These are phyloP conservation scores for Catharus minimus DNA, from an alignment of 2,113 vertebrate genomes.

Conservation along the genomic window DNA sequence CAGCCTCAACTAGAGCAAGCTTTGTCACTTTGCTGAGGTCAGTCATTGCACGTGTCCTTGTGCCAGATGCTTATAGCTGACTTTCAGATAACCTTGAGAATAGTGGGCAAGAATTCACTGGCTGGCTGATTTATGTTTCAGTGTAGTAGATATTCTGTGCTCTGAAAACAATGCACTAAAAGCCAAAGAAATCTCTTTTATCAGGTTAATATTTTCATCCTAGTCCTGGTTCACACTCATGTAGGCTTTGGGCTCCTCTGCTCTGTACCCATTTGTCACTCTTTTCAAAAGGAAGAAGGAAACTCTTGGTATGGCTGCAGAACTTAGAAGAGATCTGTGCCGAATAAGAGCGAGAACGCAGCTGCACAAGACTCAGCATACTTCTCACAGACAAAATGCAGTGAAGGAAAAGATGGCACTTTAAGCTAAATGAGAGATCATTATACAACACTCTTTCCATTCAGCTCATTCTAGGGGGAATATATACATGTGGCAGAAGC, in stretches of 20 bases:
- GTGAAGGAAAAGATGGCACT: slow-evolving; percentile 25
- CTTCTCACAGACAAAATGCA: slow-evolving; percentile 26
- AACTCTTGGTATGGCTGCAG: slow-evolving; percentile 1
- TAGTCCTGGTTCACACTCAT: neutral
- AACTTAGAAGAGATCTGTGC: neutral
- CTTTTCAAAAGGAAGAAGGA: slow-evolving; percentile 14
- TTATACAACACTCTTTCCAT: slow-evolving; percentile 16
- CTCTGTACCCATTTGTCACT: neutral
- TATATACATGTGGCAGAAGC: neutral
- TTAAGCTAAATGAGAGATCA: slow-evolving; percentile 41
- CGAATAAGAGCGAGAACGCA: neutral
- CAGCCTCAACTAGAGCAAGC: accelerated
- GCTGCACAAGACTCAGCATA: slow-evolving; percentile 47
- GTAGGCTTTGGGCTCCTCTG: neutral
- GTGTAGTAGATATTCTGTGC: neutral
- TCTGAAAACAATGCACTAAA: neutral
- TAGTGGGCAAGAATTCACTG: neutral
- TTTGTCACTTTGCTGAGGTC: neutral
- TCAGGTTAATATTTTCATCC: neutral
- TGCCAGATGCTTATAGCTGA: neutral
- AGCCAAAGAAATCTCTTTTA: neutral
- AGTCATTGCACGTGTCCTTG: accelerated
- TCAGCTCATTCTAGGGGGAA: neutral
- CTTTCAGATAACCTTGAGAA: neutral
- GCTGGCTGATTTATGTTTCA: neutral